A percentile compares a stretch with the other conserved stretches of the same genome.
phyloP scores from a whole-genome alignment of 2,888 invertebrate genomes.

The Diadegma fenestrale region DNA sequence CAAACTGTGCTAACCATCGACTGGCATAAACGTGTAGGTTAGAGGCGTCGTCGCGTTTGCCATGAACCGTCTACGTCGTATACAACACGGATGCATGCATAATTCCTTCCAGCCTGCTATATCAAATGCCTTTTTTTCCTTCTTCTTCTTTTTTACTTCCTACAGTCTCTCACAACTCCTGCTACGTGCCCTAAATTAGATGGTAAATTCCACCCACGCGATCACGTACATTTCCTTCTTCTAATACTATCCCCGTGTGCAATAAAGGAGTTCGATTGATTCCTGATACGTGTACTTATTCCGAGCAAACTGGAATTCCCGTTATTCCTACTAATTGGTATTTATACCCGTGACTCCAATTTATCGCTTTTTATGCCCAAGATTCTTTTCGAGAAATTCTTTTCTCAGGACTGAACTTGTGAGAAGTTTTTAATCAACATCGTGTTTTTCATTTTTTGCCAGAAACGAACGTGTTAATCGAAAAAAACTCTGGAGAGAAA shows the following conservation, averaged over 20 bases:
- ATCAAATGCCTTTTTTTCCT: slow-evolving; percentile 1
- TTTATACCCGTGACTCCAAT: background rate
- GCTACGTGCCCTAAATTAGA: slow-evolving; percentile 10
- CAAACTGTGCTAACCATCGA: slow-evolving; percentile 78
- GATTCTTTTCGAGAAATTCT: background rate
- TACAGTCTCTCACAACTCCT: background rate
- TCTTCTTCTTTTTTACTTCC: background rate
- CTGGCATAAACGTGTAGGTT: slow-evolving; percentile 68
- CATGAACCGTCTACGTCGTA: background rate
- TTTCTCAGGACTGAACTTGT: background rate
- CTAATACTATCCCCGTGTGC: slow-evolving; percentile 4
- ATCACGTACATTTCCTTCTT: slow-evolving; percentile 7
- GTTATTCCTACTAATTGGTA: slow-evolving; percentile 5
- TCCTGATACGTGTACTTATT: slow-evolving; percentile 16
- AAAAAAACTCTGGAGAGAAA: too few species aligned
- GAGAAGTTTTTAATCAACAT: background rate
- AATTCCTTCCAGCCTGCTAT: background rate
- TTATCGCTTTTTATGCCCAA: background rate
- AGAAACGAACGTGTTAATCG: too few species aligned
- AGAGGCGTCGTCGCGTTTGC: background rate
- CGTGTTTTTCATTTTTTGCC: background rate
- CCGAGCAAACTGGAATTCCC: background rate
- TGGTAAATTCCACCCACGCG: slow-evolving; percentile 5
- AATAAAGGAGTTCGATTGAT: slow-evolving; percentile 5
- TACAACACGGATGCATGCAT: slow-evolving; percentile 11